phyloP scores from a whole-genome alignment of 2,888 invertebrate species.

The Ernsta delagoae region DNA sequence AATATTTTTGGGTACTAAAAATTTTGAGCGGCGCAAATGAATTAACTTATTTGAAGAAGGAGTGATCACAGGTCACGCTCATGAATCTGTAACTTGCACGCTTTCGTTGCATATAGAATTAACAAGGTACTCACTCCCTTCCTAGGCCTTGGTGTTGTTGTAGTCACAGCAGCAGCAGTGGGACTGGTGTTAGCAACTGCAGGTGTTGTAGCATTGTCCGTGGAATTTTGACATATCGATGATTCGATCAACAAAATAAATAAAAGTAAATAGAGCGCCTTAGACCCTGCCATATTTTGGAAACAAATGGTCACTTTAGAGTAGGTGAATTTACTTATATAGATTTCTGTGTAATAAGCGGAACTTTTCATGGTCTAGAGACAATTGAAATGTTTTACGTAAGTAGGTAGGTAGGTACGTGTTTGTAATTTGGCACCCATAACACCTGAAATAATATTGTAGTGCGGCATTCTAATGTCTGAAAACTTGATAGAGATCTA shows the following conservation, averaged over 20 bases:
- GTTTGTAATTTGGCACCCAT: too few relatives aligned
- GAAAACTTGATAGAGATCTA: too few relatives aligned
- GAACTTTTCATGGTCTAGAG: conserved; percentile 17
- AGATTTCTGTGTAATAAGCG: conserved; percentile 6
- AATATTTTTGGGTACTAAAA: too few relatives aligned
- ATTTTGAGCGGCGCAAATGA: too few relatives aligned
- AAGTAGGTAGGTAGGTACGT: too few relatives aligned
- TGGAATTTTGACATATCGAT: conserved; percentile 20
- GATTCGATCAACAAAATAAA: conserved; percentile 11
- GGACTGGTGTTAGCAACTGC: conserved; percentile 5
- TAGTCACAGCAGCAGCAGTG: conserved; percentile 24
- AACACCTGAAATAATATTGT: too few relatives aligned
- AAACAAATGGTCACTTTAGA: conserved; percentile 1
- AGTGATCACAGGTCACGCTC: too few relatives aligned
- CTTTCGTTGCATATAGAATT: too few relatives aligned
- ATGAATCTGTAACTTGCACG: too few relatives aligned
- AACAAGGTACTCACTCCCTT: conserved; percentile 24
- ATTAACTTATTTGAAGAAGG: too few relatives aligned
- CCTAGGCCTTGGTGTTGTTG: conserved; percentile 33
- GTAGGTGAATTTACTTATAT: conserved; percentile 15
- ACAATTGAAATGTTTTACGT: too few relatives aligned
- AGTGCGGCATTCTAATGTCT: too few relatives aligned
- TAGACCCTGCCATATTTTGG: conserved; percentile 19
- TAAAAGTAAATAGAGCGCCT: conserved; percentile 18
- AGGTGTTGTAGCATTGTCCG: conserved; percentile 13